phyloP scores from a whole-genome alignment of 1,140 invertebrate genomes.

The honey bee (Apis mellifera) region DNA sequence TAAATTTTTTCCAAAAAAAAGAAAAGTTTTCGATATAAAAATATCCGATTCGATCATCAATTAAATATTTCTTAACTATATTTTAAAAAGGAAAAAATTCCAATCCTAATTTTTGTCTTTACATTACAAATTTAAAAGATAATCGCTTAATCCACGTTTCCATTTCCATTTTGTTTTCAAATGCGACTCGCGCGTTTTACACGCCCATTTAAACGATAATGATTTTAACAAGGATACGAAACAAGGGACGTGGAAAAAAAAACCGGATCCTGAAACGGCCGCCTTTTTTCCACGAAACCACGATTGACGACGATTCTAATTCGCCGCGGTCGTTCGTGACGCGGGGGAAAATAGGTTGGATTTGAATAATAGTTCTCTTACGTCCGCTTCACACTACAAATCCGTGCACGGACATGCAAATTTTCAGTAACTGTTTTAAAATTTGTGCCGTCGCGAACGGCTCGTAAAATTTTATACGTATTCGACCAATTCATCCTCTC shows the following conservation, averaged over 20 bases:
- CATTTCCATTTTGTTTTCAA: neutral
- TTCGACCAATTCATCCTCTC: conserved; percentile 27
- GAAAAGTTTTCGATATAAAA: no score
- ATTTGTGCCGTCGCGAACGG: conserved; percentile 30
- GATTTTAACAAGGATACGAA: neutral
- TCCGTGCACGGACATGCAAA: conserved; percentile 56
- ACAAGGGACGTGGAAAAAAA: conserved; percentile 26
- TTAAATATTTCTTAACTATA: no score
- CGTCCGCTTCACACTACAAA: conserved; percentile 34
- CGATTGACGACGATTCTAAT: conserved; percentile 32
- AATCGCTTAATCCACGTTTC: neutral
- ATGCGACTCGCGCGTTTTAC: neutral
- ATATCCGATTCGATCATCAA: no score
- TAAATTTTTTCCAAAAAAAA: no score
- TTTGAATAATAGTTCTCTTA: conserved; percentile 59
- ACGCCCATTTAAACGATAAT: neutral
- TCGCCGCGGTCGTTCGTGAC: conserved; percentile 44
- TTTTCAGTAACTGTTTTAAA: conserved; percentile 62
- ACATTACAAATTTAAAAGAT: no score
- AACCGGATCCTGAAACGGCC: conserved; percentile 15
- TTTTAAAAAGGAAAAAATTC: no score
- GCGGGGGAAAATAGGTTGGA: conserved; percentile 58
- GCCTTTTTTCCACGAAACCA: conserved; percentile 19
- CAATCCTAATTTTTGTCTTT: no score
- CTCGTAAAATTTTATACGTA: conserved; percentile 30